phyloP scores from a whole-genome alignment of 2,113 vertebrate genomes.

The Origma solitaria region DNA sequence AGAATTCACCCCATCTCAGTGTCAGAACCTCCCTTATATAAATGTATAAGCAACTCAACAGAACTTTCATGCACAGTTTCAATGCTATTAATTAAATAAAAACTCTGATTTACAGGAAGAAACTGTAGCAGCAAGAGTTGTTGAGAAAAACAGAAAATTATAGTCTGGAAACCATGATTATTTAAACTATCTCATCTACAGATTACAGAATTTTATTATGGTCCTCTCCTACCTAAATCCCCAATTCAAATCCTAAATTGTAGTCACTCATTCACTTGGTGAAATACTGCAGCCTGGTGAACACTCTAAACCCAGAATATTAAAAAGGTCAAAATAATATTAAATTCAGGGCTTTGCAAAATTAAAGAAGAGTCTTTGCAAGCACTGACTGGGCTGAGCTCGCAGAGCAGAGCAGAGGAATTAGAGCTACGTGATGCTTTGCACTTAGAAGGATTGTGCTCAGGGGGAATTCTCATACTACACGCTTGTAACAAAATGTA shows the following conservation, averaged over 20 bases:
- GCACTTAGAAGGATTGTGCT: neutral
- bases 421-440: neutral
- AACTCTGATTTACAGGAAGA: neutral
- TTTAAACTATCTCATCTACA: neutral
- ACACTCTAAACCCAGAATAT: conserved; percentile 51
- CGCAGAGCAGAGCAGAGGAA: neutral
- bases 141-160: neutral
- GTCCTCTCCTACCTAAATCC: conserved; percentile 7
- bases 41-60: neutral
- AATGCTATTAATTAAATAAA: neutral
- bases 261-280: neutral
- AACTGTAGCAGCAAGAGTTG: neutral
- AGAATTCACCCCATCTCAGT: neutral
- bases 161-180: neutral
- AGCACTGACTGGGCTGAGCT: neutral
- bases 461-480: neutral
- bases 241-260: conserved; percentile 11
- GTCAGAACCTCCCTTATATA: neutral
- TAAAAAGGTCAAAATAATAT: conserved; percentile 58
- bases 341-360: conserved; percentile 35
- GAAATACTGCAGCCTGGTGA: neutral
- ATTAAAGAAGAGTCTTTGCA: neutral
- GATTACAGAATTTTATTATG: conserved; percentile 15
- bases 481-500: neutral
- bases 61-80: neutral